phyloP scores from a whole-genome alignment of 2,888 invertebrate species.

The Brachylomia viminalis region DNA sequence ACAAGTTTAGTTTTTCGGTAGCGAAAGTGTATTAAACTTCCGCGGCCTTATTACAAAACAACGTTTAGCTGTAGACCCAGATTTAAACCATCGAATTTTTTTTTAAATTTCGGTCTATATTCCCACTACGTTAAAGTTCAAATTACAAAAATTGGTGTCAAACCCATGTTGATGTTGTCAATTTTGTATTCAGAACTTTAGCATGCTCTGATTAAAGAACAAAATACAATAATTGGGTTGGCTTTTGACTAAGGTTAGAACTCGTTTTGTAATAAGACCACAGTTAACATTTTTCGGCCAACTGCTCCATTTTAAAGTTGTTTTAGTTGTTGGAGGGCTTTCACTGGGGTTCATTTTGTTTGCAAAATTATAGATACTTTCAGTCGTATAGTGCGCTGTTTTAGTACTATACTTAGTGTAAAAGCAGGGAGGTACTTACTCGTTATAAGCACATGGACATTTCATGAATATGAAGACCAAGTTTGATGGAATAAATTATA shows the following conservation, averaged over 20 bases:
- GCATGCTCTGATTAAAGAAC: too few relatives aligned
- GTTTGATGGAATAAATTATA: conserved; percentile 28
- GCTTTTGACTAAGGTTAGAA: too few relatives aligned
- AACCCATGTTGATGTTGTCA: too few relatives aligned
- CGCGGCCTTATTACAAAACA: too few relatives aligned
- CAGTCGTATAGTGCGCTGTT: conserved; percentile 43
- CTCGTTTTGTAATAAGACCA: background rate
- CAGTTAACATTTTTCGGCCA: background rate
- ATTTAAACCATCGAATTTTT: background rate
- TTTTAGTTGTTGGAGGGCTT: conserved; percentile 50
- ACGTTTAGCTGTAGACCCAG: background rate
- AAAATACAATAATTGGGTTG: too few relatives aligned
- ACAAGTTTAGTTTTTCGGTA: background rate
- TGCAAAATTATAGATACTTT: conserved; percentile 59
- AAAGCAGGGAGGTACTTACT: conserved; percentile 43
- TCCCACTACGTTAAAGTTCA: background rate
- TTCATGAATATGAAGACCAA: conserved; percentile 36
- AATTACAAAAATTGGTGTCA: background rate
- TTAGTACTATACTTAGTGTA: conserved; percentile 60
- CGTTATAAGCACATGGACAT: conserved; percentile 12
- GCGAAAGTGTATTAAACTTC: background rate
- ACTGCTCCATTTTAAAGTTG: conserved; percentile 34
- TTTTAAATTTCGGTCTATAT: background rate
- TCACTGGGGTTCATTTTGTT: conserved; percentile 40
- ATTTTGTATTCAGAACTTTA: background rate